Conservation (phyloP, 1,140 invertebrate genomes). For the Laodelphax striatellus region DNA sequence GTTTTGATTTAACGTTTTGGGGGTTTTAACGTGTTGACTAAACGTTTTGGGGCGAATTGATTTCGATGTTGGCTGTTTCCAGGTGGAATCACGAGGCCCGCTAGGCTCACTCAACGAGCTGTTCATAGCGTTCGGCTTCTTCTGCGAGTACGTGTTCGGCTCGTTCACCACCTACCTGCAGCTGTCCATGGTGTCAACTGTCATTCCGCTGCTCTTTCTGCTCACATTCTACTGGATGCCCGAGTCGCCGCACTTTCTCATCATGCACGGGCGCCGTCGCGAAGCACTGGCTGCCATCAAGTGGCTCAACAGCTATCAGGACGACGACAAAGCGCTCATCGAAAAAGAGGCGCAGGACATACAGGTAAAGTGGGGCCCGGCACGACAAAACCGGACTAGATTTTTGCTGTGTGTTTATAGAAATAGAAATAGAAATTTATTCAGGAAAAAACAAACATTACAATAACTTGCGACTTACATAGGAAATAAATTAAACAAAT, state of each 20-base stretch:
- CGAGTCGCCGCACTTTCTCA: constrained; percentile 63
- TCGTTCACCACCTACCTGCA: constrained; percentile 52
- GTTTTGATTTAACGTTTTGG: no score
- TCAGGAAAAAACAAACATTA: no score
- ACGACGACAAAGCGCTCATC: neutral
- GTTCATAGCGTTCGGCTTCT: constrained; percentile 44
- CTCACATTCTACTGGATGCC: constrained; percentile 56
- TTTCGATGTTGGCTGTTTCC: neutral
- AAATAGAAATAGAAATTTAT: no score
- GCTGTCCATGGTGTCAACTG: constrained; percentile 49
- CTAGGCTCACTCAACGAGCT: neutral
- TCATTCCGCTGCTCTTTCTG: constrained; percentile 45
- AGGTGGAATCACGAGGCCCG: neutral
- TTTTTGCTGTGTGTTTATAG: no score
- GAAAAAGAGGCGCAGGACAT: neutral
- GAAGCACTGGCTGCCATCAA: constrained; percentile 47
- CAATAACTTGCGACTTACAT: no score
- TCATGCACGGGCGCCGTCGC: constrained; percentile 40
- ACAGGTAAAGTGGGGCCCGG: neutral
- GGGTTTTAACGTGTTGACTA: no score
- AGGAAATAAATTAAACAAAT: no score
- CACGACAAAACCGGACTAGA: no score
- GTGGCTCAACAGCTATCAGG: constrained; percentile 16
- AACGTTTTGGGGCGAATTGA: no score
- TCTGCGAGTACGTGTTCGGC: constrained; percentile 62